Evolutionary conservation across 2,113 vertebrate species (phyloP), one percentile per base, ranked within the genome.

Genomic region (Scolopax mira): DNA sequence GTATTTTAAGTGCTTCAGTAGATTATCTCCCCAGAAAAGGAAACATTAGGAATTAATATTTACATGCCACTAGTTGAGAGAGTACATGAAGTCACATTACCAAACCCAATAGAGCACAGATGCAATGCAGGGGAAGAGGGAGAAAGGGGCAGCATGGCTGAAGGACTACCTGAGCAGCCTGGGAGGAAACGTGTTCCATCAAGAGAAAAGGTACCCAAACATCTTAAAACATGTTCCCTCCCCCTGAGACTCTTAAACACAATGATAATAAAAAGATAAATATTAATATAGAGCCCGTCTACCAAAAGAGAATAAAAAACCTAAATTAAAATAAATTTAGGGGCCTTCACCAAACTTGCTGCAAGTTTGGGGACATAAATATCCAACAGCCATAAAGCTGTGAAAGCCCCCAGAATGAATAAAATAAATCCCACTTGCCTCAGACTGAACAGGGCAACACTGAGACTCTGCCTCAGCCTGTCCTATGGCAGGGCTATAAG

Each of bases 301-400:
- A 97, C 92, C 93, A 96, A 97, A 98, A 97, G 96, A 98, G 83
- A 97, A 97, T 97, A 97, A 98, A 98, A 98, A 98, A 95, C 98
- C 98, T 98, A 98, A 97, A 93, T 64, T 86, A 97, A 99, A 98
- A 54, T 98, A 98, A 98, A 93, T 95, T 94, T 98, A 99, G 99
- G 99, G 98, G 93, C 99, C 98, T 99, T 99, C 99, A 99, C 99
- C 99, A 99, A 99, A 99, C 99, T 99, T 99, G 98, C 99, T 99
- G 83, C 98, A 99, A 99, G 99, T 99, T 99, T 99, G 99, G 99
- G 99, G 99, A 99, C 97, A 98, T 71, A 97, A 97, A 97, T 96
- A 99, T 99, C 99, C 99, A 99, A 99, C 99, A 99, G 99, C 98
- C 93, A 97, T 96, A 97, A 97, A 98, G 99, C 99, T 99, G 99